Evolutionary conservation across 2,113 vertebrate species (phyloP), one percentile per base, ranked within the genome.

Genomic region (Mixornis gularis): DNA sequence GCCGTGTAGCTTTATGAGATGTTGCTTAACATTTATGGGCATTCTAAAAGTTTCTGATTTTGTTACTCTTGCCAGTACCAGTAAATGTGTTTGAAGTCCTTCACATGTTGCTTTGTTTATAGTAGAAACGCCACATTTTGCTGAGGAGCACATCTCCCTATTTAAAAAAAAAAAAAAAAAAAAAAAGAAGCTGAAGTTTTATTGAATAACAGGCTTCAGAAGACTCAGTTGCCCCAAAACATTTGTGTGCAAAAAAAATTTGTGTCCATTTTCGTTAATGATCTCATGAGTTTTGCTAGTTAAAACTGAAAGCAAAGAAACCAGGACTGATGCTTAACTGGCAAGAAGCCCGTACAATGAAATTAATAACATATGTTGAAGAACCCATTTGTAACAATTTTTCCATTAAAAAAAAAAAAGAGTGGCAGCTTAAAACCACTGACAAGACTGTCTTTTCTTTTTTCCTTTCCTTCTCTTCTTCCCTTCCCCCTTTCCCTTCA

Each of bases 301-400:
- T 98, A 97, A 96, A 98, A 97, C 96, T 97, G 96, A 97, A 98
- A 97, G 97, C 95, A 96, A 97, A 97, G 97, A 97, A 97, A 95
- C 87, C 93, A 97, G 86, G 92, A 90, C 95, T 98, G 97, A 98
- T 97, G 96, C 95, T 97, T 95, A 93, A 83, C 80, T 98, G 98
- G 98, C 97, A 96, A 96, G 95, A 93, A 91, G 97, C 98, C 98
- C 98, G 91, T 78, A 87, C 87, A 94, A 83, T 90, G 92, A 97
- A 98, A 98, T 98, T 98, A 98, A 97, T 97, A 98, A 98, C 98
- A 98, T 95, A 98, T 98, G 98, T 94, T 96, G 96, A 98, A 98
- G 97, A 98, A 97, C 87, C 93, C 96, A 97, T 98, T 98, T 98
- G 97, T 97, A 98, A 97, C 97, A 98, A 97, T 96, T 97, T 97